Conservation (phyloP, 2,797 vertebrate genomes). For the Sebastes reedi region DNA sequence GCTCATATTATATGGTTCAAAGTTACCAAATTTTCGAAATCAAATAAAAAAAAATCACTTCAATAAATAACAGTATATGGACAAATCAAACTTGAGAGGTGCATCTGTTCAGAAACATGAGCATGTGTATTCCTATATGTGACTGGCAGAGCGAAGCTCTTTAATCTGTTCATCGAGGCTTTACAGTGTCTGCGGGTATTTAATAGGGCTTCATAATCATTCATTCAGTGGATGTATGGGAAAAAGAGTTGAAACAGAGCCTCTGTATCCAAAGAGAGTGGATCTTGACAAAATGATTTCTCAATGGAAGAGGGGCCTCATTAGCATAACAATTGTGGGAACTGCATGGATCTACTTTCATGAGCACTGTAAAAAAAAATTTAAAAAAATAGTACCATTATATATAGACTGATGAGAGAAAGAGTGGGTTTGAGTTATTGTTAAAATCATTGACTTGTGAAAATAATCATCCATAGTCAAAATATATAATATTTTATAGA, state of each 20-base stretch:
- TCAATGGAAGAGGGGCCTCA: constrained; percentile 83
- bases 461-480: neutral
- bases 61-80: neutral
- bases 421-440: constrained; percentile 34
- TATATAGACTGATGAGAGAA: constrained; percentile 26
- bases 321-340: constrained; percentile 88
- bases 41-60: neutral
- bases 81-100: neutral
- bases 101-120: neutral
- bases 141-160: constrained; percentile 37
- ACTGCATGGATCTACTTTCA: constrained; percentile 83
- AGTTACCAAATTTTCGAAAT: neutral
- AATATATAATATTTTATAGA: neutral
- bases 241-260: constrained; percentile 76
- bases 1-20: neutral
- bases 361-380: constrained; percentile 73
- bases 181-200: constrained; percentile 73
- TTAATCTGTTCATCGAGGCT: constrained; percentile 58
- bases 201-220: constrained; percentile 78
- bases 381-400: constrained; percentile 56
- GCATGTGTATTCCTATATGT: neutral
- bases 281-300: constrained; percentile 87
- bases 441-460: constrained; percentile 1
- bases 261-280: constrained; percentile 73
- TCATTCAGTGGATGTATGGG: constrained; percentile 81